phyloP scores from a whole-genome alignment of 2,888 invertebrate genomes.

The Heliconius sara region DNA sequence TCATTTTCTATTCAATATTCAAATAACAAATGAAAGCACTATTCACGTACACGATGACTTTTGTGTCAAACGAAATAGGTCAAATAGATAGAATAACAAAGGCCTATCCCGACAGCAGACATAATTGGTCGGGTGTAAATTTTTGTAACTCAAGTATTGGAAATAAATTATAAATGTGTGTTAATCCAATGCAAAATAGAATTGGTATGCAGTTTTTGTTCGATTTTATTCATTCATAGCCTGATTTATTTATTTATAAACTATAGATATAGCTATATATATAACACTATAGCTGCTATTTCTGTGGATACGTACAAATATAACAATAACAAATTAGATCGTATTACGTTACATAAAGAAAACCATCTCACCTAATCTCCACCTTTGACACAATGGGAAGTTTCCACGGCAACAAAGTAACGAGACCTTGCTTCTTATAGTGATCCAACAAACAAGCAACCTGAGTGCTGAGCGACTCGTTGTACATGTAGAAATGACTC shows the following conservation, averaged over 20 bases:
- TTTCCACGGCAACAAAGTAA: conserved; percentile 92
- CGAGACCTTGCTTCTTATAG: conserved; percentile 86
- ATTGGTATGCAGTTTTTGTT: neutral
- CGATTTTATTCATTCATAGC: neutral
- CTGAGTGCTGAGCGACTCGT: conserved; percentile 91
- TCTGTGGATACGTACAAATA: neutral
- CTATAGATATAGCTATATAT: no score
- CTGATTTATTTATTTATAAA: no score
- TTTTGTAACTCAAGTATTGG: conserved; percentile 1
- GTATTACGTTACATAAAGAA: neutral
- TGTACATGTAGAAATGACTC: conserved; percentile 95
- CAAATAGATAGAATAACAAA: conserved; percentile 5
- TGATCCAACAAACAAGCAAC: conserved; percentile 90
- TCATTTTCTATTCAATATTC: neutral
- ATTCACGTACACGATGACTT: neutral
- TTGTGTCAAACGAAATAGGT: neutral
- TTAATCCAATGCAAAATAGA: neutral
- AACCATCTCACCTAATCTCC: conserved; percentile 85
- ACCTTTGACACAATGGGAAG: conserved; percentile 93
- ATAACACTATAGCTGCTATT: neutral
- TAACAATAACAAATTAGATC: neutral
- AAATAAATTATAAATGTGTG: neutral
- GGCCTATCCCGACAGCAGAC: neutral
- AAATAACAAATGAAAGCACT: neutral
- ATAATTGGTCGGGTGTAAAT: conserved; percentile 3